Evolutionary conservation across 2,797 vertebrate species (phyloP).

Genomic region (Pampus argenteus): DNA sequence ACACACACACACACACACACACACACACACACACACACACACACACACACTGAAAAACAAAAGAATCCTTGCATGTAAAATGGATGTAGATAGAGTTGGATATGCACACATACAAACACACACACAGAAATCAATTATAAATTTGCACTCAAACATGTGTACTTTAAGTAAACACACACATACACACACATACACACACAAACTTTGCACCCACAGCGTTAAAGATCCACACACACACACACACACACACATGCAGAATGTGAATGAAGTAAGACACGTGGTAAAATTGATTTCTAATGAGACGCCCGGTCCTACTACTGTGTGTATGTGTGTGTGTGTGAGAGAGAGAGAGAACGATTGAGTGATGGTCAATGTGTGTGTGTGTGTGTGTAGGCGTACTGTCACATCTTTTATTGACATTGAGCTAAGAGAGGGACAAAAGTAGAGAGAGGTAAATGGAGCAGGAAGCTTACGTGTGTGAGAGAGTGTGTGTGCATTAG

Average conservation of each 20-base stretch:
- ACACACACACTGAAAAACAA: neutral
- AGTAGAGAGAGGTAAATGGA: conserved; percentile 16
- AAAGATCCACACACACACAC: conserved; percentile 22
- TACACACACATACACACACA: conserved; percentile 28
- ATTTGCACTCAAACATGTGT: conserved; percentile 15
- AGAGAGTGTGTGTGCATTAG: conserved; percentile 2
- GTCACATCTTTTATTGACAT: conserved; percentile 58
- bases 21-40: too few relatives aligned
- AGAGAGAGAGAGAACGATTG: too few relatives aligned
- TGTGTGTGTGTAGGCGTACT: conserved; percentile 7
- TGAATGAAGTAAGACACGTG: conserved; percentile 46
- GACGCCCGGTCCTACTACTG: conserved; percentile 15
- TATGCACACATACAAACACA: neutral
- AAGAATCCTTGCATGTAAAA: neutral
- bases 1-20: neutral
- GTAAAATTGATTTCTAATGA: conserved; percentile 66
- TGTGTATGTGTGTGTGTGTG: conserved; percentile 13
- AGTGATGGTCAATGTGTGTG: too few relatives aligned
- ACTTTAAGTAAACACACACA: conserved; percentile 17
- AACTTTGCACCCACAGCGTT: conserved; percentile 1
- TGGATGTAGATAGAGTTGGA: conserved; percentile 12
- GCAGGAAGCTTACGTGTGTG: conserved; percentile 1
- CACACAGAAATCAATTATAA: conserved; percentile 21
- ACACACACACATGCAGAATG: conserved; percentile 23
- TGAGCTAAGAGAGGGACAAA: conserved; percentile 52